Conservation (phyloP, 2,888 invertebrate genomes). For the Hylaea fasciaria region DNA sequence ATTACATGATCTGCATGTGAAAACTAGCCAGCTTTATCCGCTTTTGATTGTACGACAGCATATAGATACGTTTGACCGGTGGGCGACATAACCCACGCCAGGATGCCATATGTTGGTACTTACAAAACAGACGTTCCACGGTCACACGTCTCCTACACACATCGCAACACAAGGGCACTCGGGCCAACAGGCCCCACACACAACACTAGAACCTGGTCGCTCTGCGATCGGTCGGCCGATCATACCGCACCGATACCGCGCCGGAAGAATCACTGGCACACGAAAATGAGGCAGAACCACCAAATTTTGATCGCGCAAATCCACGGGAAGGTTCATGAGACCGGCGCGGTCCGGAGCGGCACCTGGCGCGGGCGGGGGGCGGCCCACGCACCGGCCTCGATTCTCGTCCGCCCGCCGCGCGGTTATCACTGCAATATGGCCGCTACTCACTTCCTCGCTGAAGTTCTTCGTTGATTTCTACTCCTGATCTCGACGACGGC, state of each 20-base stretch:
- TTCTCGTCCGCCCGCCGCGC: conserved; percentile 85
- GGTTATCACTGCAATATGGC: conserved; percentile 86
- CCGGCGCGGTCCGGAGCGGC: conserved; percentile 87
- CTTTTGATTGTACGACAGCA: conserved; percentile 42
- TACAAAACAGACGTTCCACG: conserved; percentile 80
- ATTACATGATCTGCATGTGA: conserved; percentile 53
- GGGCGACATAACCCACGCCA: conserved; percentile 59
- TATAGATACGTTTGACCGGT: conserved; percentile 50
- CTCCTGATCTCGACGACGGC: conserved; percentile 84
- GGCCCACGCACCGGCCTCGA: conserved; percentile 86
- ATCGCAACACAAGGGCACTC: conserved; percentile 80
- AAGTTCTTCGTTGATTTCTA: conserved; percentile 85
- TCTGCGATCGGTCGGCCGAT: conserved; percentile 54
- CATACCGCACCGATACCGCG: conserved; percentile 75
- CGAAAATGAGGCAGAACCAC: conserved; percentile 77
- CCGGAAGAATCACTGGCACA: conserved; percentile 78
- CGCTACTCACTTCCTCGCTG: conserved; percentile 86
- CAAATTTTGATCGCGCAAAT: conserved; percentile 84
- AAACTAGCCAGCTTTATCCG: conserved; percentile 54
- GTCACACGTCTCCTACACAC: conserved; percentile 80
- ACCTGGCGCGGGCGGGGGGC: conserved; percentile 84
- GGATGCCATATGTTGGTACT: conserved; percentile 70
- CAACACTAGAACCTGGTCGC: conserved; percentile 62
- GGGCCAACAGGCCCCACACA: conserved; percentile 77
- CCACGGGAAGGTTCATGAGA: conserved; percentile 85